phyloP scores from a whole-genome alignment of 2,113 vertebrate genomes.

The Echinops telfairi region DNA sequence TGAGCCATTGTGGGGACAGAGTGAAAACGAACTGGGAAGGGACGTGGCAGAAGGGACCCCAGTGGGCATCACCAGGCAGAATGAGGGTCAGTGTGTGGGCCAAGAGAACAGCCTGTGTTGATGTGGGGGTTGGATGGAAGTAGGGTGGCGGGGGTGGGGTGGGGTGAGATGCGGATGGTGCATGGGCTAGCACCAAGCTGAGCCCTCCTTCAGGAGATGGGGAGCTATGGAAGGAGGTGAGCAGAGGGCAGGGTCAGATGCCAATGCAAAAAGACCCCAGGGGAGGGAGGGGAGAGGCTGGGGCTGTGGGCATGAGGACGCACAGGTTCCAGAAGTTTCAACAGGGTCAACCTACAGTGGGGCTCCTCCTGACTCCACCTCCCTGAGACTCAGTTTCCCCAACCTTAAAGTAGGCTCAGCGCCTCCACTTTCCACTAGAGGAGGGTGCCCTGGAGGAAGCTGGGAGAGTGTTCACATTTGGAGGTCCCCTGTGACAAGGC shows the following conservation, averaged over 20 bases:
- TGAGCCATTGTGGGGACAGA: too few relatives aligned
- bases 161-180: neutral
- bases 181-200: neutral
- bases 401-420: neutral
- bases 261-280: neutral
- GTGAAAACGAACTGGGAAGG: neutral
- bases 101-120: neutral
- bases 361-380: neutral
- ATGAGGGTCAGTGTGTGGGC: neutral
- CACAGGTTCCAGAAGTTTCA: neutral
- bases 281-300: neutral
- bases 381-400: neutral
- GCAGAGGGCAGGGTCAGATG: neutral
- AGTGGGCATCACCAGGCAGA: neutral
- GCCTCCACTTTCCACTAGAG: neutral
- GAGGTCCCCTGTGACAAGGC: neutral
- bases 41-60: too few relatives aligned
- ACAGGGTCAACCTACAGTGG: neutral
- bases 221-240: neutral
- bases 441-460: neutral
- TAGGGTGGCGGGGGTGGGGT: fast-evolving
- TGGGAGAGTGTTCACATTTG: neutral
- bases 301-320: neutral
- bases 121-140: too few relatives aligned
- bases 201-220: neutral